These are phyloP conservation scores for Dissostichus mawsoni DNA, from an alignment of 2,113 vertebrate genomes.

Conservation along the genomic window DNA sequence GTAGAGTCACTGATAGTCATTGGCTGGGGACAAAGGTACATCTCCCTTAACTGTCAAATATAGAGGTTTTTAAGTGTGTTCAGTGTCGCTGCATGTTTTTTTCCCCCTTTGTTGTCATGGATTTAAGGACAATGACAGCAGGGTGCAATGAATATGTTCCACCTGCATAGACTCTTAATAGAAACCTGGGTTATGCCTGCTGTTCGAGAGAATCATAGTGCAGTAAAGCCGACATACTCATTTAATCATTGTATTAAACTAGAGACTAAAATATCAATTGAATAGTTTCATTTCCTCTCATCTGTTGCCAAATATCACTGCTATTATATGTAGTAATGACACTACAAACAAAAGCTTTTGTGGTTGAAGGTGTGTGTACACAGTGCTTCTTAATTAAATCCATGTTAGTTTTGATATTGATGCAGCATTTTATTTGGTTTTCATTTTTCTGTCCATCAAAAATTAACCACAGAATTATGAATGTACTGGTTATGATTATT, in stretches of 20 bases:
- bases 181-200: constrained; percentile 26
- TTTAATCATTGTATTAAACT: constrained; percentile 9
- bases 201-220: constrained; percentile 16
- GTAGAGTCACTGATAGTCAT: constrained; percentile 73
- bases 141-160: constrained; percentile 23
- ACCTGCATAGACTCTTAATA: constrained; percentile 21
- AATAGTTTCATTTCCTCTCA: constrained; percentile 11
- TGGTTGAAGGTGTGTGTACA: constrained; percentile 27
- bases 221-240: constrained; percentile 5
- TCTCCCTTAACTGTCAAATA: constrained; percentile 72
- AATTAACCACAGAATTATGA: constrained; percentile 12
- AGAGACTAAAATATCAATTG: constrained; percentile 8
- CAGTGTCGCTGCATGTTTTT: constrained; percentile 28
- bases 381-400: constrained; percentile 21
- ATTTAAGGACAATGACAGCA: constrained; percentile 40
- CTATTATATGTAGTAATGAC: constrained; percentile 31
- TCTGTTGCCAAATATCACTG: not conserved
- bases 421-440: not conserved
- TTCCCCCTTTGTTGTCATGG: constrained; percentile 28
- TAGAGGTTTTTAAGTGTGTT: constrained; percentile 48
- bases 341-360: constrained; percentile 7
- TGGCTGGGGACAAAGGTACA: constrained; percentile 79
- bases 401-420: not conserved
- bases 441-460: constrained; percentile 31
- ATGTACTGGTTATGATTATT: not conserved